Base-by-base conservation (phyloP, 2,797 vertebrate species). In the Galagoides demidoff region DNA sequence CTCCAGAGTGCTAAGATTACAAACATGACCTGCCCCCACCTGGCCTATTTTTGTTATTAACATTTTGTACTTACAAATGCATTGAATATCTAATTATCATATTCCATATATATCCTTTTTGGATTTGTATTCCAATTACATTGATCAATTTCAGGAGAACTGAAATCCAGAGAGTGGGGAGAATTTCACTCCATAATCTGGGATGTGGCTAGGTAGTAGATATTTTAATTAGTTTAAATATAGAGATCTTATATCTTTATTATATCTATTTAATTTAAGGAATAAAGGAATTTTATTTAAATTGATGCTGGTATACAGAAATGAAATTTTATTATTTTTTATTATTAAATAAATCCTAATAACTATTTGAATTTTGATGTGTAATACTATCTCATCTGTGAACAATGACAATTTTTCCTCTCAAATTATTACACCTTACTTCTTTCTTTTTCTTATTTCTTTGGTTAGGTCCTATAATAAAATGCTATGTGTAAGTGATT, bases 81-180 rank as follows among this genome's bases (percentile, higher is more conserved):
- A 64, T 64, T 64, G 63, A 34, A 2, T 71, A 73, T 85, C 63
- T 31, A 31, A 66, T 85, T 31, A 61, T 52, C 4, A 49, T 64
- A 79, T 85, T 85, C 23, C 10, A 64, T 16, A 63, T 71, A 63
- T 78, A 61, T 17, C 20, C 25, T 84, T 34, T 25, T 39, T 12
- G 27, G 45, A 81, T 78, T 63, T 90, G 90, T 14, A 90, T 90
- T 90, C 39, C 70, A 71, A 85, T 85, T 94, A 78, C 57, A 23
- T 39, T 87, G 14, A 73, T 71, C 5, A 63, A 22, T 71, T 78
- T 90, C 31, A 34, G 39, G 27, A 59, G 14, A 90, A 39, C n/a
- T 71, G 9, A 79, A 81, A 37, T 87, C 39, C 64, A 49, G 12
- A 25, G 39, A 29, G 27, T 71, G 8, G 73, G 55, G 29, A 66